These are phyloP conservation scores for Empis livida DNA, from an alignment of 2,888 invertebrate genomes.

Conservation along the genomic window DNA sequence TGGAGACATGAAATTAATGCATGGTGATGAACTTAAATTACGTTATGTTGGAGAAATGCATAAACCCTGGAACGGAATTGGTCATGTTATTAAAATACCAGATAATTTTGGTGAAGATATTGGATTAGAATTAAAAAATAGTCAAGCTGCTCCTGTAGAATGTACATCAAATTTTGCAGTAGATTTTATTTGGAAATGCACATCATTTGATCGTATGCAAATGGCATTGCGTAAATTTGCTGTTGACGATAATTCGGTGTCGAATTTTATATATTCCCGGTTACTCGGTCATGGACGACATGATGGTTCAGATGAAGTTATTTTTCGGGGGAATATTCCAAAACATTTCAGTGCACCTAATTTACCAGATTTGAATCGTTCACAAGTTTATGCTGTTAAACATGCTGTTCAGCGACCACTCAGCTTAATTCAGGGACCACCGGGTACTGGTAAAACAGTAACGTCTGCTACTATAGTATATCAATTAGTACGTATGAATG, in stretches of 20 bases:
- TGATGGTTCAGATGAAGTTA: constrained; percentile 86
- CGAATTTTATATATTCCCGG: constrained; percentile 94
- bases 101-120: constrained; percentile 97
- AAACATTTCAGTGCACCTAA: constrained; percentile 97
- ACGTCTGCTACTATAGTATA: constrained; percentile 99
- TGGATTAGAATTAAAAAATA: constrained; percentile 88
- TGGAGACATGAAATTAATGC: constrained; percentile 98
- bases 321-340: constrained; percentile 76
- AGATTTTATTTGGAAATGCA: constrained; percentile 99
- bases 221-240: constrained; percentile 89
- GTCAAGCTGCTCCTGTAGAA: constrained; percentile 83
- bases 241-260: constrained; percentile 91
- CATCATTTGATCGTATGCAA: constrained; percentile 96
- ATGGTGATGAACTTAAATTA: constrained; percentile 90
- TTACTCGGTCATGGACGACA: constrained; percentile 90
- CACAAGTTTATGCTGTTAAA: constrained; percentile 95
- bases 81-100: constrained; percentile 93
- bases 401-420: constrained; percentile 93
- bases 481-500: constrained; percentile 88
- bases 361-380: constrained; percentile 93
- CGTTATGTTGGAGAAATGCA: constrained; percentile 87
- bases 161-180: constrained; percentile 93
- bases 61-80: constrained; percentile 94
- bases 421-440: constrained; percentile 90
- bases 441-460: constrained; percentile 87